Evolutionary conservation across 2,888 invertebrate species (phyloP), one percentile per base, ranked within the genome.

Genomic region (Mimumesa dahlbomi): DNA sequence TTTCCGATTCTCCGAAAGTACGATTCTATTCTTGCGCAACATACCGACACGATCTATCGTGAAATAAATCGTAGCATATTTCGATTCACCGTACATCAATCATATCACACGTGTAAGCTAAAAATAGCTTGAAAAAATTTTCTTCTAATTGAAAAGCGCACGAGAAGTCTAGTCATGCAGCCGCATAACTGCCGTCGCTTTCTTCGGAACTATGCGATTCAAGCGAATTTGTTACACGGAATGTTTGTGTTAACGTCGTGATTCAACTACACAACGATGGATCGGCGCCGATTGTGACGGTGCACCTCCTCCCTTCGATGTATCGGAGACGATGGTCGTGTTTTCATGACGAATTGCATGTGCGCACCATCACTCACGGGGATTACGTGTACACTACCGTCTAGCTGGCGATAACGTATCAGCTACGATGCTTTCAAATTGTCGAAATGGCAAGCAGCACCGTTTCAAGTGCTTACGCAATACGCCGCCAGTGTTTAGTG

Each of bases 341-440:
- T n/a, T n/a, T 7, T 25, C 25, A 7, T 25, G 25, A 25, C 25
- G 11, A n/a, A n/a, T n/a, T n/a, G n/a, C 53, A 9, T 14, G 1
- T 9, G 19, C 13, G 7, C 2, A 42, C 29, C 6, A 45, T 11
- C 13, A 36, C 18, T 29, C 2, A 1, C 0, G 2, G n/a, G 7
- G 31, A 34, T n/a, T n/a, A 14, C 9, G n/a, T n/a, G 36, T 7
- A 18, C n/a, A 18, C 6, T 2, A 36, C 2, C 9, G 25, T 18
- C n/a, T 4, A 9, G 7, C 13, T 5, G 22, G 13, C 22, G 54
- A 67, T 67, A 67, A 50, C 21, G n/a, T 56, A 62, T 67, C 56
- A 2, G 13, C 9, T 13, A n/a, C 13, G 25, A 38, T 7, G 38
- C 7, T 42, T 36, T n/a, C 54, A 52, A 48, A 49, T 1, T 9